These are phyloP conservation scores for Microctonus hyperodae DNA, from an alignment of 2,888 invertebrate genomes.

Conservation along the genomic window DNA sequence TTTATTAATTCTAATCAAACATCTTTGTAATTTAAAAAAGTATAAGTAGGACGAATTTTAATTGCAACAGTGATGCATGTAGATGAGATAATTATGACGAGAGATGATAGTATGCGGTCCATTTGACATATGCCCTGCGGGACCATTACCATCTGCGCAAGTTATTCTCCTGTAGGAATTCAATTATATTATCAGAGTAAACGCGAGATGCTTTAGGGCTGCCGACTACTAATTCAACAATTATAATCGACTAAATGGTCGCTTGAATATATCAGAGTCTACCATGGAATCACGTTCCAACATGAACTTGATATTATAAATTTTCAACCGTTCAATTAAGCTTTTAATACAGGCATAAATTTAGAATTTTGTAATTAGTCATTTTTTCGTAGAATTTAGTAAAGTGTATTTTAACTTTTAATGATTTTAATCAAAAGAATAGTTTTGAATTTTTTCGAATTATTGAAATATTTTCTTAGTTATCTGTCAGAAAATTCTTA, in stretches of 20 bases:
- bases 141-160: slow-evolving; percentile 10
- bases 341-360: too few species aligned
- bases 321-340: too few species aligned
- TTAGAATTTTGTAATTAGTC: too few species aligned
- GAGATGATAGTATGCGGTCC: slow-evolving; percentile 22
- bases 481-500: too few species aligned
- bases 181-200: slow-evolving; percentile 34
- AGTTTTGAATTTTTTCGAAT: too few species aligned
- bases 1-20: background rate
- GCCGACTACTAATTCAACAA: slow-evolving; percentile 42
- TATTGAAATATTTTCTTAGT: too few species aligned
- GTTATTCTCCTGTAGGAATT: slow-evolving; percentile 21
- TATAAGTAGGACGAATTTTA: background rate
- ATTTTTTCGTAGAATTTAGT: too few species aligned
- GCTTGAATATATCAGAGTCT: background rate
- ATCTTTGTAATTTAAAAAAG: background rate
- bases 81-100: slow-evolving; percentile 13
- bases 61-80: background rate
- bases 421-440: too few species aligned
- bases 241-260: slow-evolving; percentile 44
- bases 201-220: slow-evolving; percentile 11
- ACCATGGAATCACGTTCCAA: slow-evolving; percentile 6
- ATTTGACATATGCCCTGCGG: slow-evolving; percentile 14
- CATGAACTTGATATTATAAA: background rate
- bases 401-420: too few species aligned